Base-by-base conservation (phyloP, 2,888 invertebrate genomes). In the Polymixis flavicincta region DNA sequence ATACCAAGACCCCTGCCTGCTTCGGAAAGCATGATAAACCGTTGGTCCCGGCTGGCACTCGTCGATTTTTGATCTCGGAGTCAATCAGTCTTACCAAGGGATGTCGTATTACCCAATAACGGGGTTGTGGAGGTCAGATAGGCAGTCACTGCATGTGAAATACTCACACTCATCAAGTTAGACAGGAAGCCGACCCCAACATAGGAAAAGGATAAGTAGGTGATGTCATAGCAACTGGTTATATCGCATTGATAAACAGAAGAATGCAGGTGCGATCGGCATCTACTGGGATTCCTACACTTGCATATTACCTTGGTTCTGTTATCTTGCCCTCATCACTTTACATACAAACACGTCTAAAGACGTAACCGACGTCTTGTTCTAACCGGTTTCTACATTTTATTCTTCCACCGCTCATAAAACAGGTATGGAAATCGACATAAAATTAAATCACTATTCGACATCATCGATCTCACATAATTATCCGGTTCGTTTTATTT, bases 381-480 rank as follows among this genome's bases (percentile, higher is more conserved):
- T 32, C 25, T n/a, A 80, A 74, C 81, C 52, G 52, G 81, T 67
- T 74, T 19, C 45, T 32, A n/a, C 6, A 64, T 61, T 66, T 55
- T 55, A 52, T 66, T 66, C 45, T 52, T 52, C 45, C 54, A 76
- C 60, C 64, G 66, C 61, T 57, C 60, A 63, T 45, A 60, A 37
- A 76, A 78, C 48, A 37, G 59, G 84, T 87, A 80, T 79, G 80
- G 77, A 71, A 78, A 82, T 76, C 19, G n/a, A 76, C 71, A 71
- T 71, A 32, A 64, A 76, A 70, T 72, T 61, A 70, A 77, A 83
- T 74, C 59, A 71, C 59, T 42, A 32, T 52, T 55, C 64, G 32
- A 80, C 68, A 65, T 54, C 57, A 76, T 68, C 69, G 57, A 67
- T 73, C 42, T 57, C 55, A 32, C 70, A 75, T 63, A 77, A 83